phyloP scores from a whole-genome alignment of 2,797 vertebrate genomes.

The Natrix natrix region DNA sequence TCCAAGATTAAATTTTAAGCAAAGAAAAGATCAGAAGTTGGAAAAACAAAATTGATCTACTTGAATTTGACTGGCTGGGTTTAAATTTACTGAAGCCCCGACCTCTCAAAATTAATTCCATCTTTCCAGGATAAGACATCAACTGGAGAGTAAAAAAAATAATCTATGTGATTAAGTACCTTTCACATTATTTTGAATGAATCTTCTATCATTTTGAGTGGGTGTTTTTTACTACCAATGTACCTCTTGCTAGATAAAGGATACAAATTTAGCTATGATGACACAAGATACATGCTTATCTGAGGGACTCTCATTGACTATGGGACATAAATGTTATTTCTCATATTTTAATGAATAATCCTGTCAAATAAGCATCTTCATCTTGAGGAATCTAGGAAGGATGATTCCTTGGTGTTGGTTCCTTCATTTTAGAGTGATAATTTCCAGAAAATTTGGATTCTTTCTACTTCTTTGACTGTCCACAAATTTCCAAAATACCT shows the following conservation, averaged over 20 bases:
- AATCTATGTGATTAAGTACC: background rate
- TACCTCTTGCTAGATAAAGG: background rate
- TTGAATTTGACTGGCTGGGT: background rate
- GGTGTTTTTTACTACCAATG: background rate
- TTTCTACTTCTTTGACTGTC: background rate
- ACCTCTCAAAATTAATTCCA: rapidly evolving
- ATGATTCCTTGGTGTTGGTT: background rate
- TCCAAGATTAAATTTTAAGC: background rate
- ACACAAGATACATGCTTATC: background rate
- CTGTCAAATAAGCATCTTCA: background rate
- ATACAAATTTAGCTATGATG: background rate
- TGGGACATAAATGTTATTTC: background rate
- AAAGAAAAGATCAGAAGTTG: background rate
- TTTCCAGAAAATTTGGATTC: background rate
- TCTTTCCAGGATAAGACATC: background rate
- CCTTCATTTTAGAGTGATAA: background rate
- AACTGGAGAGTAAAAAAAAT: background rate
- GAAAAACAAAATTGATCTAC: background rate
- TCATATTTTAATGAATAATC: background rate
- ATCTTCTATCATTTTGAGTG: background rate
- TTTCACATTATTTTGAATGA: background rate
- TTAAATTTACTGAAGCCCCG: background rate
- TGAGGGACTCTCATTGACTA: background rate
- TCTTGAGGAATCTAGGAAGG: background rate
- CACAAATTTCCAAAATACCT: background rate